Conservation (phyloP, 1,140 invertebrate species). For the Drosophila kepulauana region DNA sequence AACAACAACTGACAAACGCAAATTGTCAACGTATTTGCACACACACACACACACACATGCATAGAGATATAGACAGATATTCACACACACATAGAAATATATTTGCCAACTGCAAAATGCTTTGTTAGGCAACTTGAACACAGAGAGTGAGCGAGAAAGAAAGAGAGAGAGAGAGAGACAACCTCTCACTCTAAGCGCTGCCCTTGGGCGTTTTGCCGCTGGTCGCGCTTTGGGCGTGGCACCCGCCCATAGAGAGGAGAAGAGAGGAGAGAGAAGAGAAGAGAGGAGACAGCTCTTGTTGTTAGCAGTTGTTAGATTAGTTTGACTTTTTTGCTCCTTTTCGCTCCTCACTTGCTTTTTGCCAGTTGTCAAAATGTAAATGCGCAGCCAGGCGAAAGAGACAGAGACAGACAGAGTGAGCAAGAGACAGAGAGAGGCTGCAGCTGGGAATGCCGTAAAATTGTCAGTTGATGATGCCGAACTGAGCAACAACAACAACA, state of each 20-base stretch:
- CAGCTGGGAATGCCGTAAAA: conserved; percentile 44
- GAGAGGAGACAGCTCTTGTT: conserved; percentile 52
- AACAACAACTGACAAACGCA: conserved; percentile 81
- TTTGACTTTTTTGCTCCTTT: conserved; percentile 73
- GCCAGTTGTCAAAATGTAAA: conserved; percentile 73
- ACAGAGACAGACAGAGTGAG: background rate
- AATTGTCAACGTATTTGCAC: conserved; percentile 71
- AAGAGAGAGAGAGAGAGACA: background rate
- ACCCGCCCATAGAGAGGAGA: background rate
- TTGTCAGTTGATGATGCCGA: conserved; percentile 74
- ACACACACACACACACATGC: conserved; percentile 24
- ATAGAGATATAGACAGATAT: conserved; percentile 11
- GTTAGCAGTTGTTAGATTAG: conserved; percentile 82
- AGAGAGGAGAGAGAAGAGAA: too few relatives aligned
- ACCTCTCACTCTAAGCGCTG: conserved; percentile 12
- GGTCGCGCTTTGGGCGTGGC: conserved; percentile 28
- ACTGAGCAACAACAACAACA: background rate
- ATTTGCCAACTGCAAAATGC: conserved; percentile 76
- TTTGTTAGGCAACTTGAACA: conserved; percentile 72
- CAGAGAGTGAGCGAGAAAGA: conserved; percentile 14
- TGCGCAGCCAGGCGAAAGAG: conserved; percentile 52
- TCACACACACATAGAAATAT: conserved; percentile 44
- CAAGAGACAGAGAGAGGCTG: background rate
- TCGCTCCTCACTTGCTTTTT: conserved; percentile 38
- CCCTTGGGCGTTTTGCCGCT: conserved; percentile 43